phyloP scores from a whole-genome alignment of 2,113 vertebrate genomes.

The Grantiella picta region DNA sequence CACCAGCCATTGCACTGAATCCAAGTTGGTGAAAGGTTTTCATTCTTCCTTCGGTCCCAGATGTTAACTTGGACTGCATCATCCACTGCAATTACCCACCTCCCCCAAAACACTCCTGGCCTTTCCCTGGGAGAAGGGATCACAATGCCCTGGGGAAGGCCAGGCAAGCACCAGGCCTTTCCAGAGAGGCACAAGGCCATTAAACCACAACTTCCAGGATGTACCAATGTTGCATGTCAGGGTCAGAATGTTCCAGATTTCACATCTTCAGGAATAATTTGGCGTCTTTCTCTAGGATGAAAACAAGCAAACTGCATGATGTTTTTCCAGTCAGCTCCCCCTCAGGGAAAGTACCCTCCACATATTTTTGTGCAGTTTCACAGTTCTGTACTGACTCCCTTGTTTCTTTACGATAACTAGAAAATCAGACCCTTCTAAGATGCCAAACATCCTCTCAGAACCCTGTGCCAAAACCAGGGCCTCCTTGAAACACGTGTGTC shows the following conservation, averaged over 20 bases:
- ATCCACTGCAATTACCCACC: background rate
- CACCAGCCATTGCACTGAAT: background rate
- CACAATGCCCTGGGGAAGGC: rapidly evolving
- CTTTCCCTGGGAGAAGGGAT: background rate
- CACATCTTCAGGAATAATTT: background rate
- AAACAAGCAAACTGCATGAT: rapidly evolving
- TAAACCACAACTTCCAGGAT: background rate
- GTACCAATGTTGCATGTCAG: background rate
- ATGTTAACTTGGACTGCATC: background rate
- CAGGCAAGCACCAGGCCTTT: background rate
- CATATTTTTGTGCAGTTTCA: background rate
- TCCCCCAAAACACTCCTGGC: background rate
- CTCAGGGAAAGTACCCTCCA: background rate
- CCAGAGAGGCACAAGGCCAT: background rate
- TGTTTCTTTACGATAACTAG: background rate
- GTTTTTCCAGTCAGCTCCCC: background rate
- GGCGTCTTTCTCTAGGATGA: background rate
- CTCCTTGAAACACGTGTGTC: rapidly evolving
- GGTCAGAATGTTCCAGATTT: background rate
- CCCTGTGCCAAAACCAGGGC: background rate
- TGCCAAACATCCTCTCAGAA: background rate
- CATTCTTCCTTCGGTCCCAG: background rate
- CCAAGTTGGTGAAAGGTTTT: background rate
- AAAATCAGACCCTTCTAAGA: background rate
- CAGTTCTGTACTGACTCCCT: background rate